A percentile compares a stretch with the other conserved stretches of the same genome.
Conservation (phyloP, 2,113 vertebrate genomes). For the cattle (Bos taurus) region DNA sequence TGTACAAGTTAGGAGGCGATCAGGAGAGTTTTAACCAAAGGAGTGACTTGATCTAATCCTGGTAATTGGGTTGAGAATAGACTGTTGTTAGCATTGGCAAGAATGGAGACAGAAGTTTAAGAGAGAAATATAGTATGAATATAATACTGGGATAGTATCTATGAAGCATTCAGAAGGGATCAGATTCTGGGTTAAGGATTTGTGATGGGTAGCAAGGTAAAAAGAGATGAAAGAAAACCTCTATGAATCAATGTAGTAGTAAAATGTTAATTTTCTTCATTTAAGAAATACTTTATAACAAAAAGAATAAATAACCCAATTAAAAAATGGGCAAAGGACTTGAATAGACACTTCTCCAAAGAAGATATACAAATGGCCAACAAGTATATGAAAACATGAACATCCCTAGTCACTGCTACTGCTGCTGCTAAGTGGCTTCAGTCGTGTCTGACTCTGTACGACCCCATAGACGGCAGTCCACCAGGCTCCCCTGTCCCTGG, state of each 20-base stretch:
- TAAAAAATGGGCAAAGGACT: neutral
- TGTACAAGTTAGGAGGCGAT: neutral
- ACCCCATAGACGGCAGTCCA: too few relatives aligned
- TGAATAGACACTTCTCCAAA: neutral
- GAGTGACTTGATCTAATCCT: neutral
- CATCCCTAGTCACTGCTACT: neutral
- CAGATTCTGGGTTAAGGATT: neutral
- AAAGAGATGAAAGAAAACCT: neutral
- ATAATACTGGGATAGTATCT: neutral
- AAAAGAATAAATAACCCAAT: neutral
- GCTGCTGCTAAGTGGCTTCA: too few relatives aligned
- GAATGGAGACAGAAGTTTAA: neutral
- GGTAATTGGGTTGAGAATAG: neutral
- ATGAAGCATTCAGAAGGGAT: neutral
- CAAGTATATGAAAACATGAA: neutral
- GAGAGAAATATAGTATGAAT: neutral
- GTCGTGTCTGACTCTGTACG: too few relatives aligned
- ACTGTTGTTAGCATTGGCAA: neutral
- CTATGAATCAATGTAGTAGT: neutral
- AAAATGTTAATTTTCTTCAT: neutral
- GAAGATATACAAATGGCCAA: neutral
- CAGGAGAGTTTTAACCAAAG: neutral
- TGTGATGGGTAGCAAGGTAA: neutral
- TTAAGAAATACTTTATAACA: neutral
- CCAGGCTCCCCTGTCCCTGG: too few relatives aligned